Conservation (phyloP, 2,113 vertebrate genomes). For the Rattus rattus region DNA sequence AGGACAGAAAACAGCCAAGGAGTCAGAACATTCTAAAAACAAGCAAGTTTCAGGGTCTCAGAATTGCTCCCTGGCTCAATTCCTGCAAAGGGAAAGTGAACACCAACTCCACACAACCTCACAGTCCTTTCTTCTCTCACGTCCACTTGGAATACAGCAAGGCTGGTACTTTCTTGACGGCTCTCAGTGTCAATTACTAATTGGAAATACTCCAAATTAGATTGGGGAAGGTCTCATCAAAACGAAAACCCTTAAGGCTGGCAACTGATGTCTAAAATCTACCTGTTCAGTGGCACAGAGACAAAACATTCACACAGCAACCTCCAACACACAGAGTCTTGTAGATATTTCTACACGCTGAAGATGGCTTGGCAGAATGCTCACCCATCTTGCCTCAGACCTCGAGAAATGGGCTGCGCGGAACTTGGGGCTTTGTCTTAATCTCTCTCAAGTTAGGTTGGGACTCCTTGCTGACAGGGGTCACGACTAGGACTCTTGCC, state of each 20-base stretch:
- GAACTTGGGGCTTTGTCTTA: neutral
- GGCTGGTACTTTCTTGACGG: neutral
- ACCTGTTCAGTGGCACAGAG: neutral
- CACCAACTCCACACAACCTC: fast-evolving
- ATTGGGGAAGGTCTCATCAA: neutral
- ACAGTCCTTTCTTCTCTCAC: neutral
- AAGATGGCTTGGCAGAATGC: neutral
- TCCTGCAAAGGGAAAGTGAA: neutral
- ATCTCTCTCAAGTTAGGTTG: neutral
- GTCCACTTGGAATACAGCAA: conserved; percentile 3
- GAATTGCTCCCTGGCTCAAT: neutral
- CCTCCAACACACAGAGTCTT: neutral
- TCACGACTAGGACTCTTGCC: neutral
- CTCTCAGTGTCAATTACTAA: neutral
- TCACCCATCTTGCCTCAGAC: neutral
- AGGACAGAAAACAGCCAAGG: conserved; percentile 29
- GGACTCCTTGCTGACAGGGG: neutral
- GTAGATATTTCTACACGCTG: neutral
- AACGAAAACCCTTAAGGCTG: neutral
- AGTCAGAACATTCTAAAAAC: conserved; percentile 30
- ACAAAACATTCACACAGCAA: conserved; percentile 60
- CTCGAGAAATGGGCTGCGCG: neutral
- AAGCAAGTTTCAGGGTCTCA: neutral
- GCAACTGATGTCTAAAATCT: conserved; percentile 50
- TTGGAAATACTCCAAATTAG: conserved; percentile 6